phyloP scores from a whole-genome alignment of 2,888 invertebrate species.

The Apamea epomidion region DNA sequence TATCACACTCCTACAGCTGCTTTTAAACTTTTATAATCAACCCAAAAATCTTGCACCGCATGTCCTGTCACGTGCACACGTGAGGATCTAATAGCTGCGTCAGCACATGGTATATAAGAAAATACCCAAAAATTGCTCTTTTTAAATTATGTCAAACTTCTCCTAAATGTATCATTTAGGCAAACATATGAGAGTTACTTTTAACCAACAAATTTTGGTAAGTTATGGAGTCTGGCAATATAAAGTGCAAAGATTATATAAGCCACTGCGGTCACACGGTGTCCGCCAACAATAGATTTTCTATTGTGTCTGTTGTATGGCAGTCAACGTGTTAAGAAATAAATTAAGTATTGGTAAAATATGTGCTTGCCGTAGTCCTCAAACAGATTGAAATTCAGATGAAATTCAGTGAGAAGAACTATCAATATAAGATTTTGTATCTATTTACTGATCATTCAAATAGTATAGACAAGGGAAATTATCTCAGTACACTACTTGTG shows the following conservation, averaged over 20 bases:
- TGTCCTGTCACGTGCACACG: neutral
- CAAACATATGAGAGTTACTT: neutral
- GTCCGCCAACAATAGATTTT: no score
- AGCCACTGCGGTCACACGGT: no score
- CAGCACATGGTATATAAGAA: neutral
- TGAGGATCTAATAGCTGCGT: neutral
- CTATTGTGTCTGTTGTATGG: no score
- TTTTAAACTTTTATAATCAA: neutral
- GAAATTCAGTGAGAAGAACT: slow-evolving; percentile 12
- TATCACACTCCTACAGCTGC: no score
- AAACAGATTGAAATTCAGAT: slow-evolving; percentile 2
- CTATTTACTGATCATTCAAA: neutral
- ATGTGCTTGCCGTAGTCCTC: neutral
- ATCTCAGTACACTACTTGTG: no score
- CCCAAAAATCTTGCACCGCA: neutral
- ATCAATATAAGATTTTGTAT: slow-evolving; percentile 11
- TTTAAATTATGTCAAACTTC: no score
- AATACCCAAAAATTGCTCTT: no score
- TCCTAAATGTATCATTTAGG: neutral
- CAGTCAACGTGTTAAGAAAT: neutral
- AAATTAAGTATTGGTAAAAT: neutral
- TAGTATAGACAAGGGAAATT: slow-evolving; percentile 1
- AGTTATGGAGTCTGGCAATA: neutral
- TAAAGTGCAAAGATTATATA: neutral
- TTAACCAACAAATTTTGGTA: neutral